Evolutionary conservation across 2,797 vertebrate species (phyloP).

Genomic region (Fringilla coelebs): DNA sequence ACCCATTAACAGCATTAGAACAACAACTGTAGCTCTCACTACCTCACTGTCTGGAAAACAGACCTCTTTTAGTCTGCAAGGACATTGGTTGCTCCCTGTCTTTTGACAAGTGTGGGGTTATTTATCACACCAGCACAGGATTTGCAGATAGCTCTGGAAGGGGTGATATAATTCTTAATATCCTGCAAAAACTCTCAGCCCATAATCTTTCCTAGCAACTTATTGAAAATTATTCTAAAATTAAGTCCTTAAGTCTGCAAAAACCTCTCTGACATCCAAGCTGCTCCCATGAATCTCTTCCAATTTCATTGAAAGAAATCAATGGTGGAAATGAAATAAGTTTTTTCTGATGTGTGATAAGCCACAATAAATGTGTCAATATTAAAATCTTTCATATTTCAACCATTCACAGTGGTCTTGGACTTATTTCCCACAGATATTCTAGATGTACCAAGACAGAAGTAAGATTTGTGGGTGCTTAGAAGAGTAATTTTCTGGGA

Average conservation of each 20-base stretch:
- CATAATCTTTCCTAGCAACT: conserved; percentile 31
- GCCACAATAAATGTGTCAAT: neutral
- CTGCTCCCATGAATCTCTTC: conserved; percentile 52
- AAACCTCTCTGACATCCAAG: conserved; percentile 50
- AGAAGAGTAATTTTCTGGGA: conserved; percentile 26
- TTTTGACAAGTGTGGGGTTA: conserved; percentile 7
- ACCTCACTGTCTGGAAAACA: conserved; percentile 55
- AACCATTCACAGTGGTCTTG: neutral
- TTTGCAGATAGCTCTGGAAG: conserved; percentile 16
- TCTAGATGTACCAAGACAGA: conserved; percentile 27
- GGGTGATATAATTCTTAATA: conserved; percentile 39
- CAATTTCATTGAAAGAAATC: conserved; percentile 44
- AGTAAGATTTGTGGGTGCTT: conserved; percentile 40
- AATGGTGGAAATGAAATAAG: conserved; percentile 48
- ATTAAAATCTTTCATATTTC: conserved; percentile 31
- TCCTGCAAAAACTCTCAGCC: conserved; percentile 30
- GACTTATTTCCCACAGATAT: conserved; percentile 30
- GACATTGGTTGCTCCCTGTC: conserved; percentile 8
- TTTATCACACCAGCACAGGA: conserved; percentile 7
- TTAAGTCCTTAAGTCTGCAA: conserved; percentile 58
- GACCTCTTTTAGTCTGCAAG: conserved; percentile 50
- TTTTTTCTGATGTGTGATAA: neutral
- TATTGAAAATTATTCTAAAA: conserved; percentile 66
- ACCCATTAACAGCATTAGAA: conserved; percentile 75
- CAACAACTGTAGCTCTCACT: conserved; percentile 66